These are phyloP conservation scores for Apamea crenata DNA, from an alignment of 2,888 invertebrate species.

Conservation along the genomic window DNA sequence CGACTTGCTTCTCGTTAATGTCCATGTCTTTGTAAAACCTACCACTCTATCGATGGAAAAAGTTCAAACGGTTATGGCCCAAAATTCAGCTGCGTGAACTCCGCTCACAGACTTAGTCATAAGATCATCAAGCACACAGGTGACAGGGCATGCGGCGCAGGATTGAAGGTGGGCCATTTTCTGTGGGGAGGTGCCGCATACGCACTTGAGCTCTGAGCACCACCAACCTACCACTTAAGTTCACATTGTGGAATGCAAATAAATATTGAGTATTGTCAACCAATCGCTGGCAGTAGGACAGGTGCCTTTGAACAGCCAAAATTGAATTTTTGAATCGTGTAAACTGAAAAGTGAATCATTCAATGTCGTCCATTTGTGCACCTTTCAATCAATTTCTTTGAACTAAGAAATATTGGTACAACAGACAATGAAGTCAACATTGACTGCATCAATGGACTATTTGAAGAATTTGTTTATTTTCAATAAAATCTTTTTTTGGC, in stretches of 20 bases:
- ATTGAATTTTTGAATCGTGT: not conserved
- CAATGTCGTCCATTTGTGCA: not conserved
- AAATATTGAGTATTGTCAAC: not conserved
- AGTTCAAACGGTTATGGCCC: not conserved
- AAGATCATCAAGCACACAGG: not conserved
- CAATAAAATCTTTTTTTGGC: slow-evolving; percentile 16
- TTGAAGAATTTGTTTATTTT: slow-evolving; percentile 34
- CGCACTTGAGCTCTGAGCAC: not conserved
- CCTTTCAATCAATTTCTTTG: not conserved
- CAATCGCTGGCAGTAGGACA: not conserved
- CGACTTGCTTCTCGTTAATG: not conserved
- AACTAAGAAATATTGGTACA: not conserved
- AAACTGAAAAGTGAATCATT: not conserved
- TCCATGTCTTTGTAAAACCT: too few relatives aligned
- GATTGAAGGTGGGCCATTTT: not conserved
- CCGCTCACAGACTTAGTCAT: not conserved
- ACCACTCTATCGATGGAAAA: not conserved
- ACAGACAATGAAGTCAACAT: slow-evolving; percentile 7
- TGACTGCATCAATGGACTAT: slow-evolving; percentile 31
- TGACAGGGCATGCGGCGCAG: too few relatives aligned
- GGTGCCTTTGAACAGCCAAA: not conserved
- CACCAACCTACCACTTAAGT: not conserved
- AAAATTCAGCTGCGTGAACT: not conserved
- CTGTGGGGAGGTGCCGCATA: not conserved
- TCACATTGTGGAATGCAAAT: not conserved